These are phyloP conservation scores for Cheirogaleus major DNA, from an alignment of 2,797 vertebrate species.

Conservation along the genomic window DNA sequence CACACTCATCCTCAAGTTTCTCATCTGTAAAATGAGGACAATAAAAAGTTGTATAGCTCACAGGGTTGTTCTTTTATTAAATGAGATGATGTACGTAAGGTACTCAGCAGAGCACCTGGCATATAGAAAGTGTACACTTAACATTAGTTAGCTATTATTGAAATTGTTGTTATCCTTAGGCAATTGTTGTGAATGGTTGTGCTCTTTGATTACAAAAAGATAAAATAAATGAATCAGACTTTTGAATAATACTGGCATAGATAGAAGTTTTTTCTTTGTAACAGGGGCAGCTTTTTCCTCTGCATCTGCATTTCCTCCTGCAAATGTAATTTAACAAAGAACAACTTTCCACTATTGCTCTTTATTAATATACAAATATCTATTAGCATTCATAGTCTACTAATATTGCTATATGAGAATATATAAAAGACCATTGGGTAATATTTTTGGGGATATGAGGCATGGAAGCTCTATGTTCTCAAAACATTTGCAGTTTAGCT, in stretches of 20 bases:
- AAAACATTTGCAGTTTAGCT: neutral
- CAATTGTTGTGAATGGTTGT: neutral
- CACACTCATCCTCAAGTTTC: neutral
- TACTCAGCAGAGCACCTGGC: neutral
- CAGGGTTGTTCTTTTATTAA: neutral
- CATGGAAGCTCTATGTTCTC: neutral
- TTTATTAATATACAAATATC: neutral
- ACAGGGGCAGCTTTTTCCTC: neutral
- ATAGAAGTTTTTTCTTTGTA: neutral
- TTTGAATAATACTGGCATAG: neutral
- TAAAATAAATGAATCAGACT: neutral
- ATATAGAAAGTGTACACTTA: neutral
- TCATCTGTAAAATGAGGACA: neutral
- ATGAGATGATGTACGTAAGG: neutral
- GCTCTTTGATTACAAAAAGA: neutral
- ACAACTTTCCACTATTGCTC: neutral
- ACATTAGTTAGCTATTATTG: neutral
- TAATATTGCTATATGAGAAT: neutral
- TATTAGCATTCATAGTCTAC: neutral
- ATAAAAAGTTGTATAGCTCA: neutral
- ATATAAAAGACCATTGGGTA: neutral
- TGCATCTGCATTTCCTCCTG: neutral
- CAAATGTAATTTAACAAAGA: neutral
- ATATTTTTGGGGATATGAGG: neutral
- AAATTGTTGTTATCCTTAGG: neutral